A percentile compares a stretch with the other conserved stretches of the same genome.
These are phyloP conservation scores for Myiopsitta monachus DNA, from an alignment of 2,113 vertebrate species.

Conservation along the genomic window DNA sequence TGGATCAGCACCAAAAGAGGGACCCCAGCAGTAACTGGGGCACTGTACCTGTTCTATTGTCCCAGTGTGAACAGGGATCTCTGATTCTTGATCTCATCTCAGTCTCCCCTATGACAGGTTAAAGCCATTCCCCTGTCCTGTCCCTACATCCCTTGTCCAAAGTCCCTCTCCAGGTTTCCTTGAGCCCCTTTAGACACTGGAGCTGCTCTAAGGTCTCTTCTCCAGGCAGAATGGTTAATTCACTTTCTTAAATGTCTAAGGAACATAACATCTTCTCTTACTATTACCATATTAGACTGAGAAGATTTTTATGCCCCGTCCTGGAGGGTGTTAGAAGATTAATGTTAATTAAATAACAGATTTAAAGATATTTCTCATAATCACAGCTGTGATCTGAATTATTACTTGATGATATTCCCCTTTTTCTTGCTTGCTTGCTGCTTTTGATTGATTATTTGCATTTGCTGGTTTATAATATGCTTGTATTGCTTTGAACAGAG, in stretches of 20 bases:
- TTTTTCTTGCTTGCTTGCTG: neutral
- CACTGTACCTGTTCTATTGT: neutral
- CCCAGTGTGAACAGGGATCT: neutral
- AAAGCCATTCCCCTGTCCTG: neutral
- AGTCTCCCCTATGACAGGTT: neutral
- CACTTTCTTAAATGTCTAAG: no score
- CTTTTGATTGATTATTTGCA: conserved; percentile 69
- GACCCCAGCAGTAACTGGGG: neutral
- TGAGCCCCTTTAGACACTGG: neutral
- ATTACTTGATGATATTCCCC: conserved; percentile 21
- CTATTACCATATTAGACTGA: neutral
- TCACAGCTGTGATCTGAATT: conserved; percentile 52
- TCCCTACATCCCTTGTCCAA: neutral
- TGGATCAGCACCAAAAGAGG: neutral
- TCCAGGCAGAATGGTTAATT: no score
- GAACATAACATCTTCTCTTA: neutral
- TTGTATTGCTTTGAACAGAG: neutral
- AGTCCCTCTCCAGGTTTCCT: neutral
- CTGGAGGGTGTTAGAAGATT: conserved; percentile 5
- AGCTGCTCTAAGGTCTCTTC: neutral
- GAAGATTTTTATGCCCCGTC: neutral
- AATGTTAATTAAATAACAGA: conserved; percentile 56
- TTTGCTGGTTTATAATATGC: conserved; percentile 31
- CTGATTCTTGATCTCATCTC: neutral
- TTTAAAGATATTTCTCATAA: conserved; percentile 47